Percentiles rank a stretch among this genome's conserved stretches.
Evolutionary conservation across 2,888 invertebrate species (phyloP).

Genomic region (Falcaria lacertinaria): DNA sequence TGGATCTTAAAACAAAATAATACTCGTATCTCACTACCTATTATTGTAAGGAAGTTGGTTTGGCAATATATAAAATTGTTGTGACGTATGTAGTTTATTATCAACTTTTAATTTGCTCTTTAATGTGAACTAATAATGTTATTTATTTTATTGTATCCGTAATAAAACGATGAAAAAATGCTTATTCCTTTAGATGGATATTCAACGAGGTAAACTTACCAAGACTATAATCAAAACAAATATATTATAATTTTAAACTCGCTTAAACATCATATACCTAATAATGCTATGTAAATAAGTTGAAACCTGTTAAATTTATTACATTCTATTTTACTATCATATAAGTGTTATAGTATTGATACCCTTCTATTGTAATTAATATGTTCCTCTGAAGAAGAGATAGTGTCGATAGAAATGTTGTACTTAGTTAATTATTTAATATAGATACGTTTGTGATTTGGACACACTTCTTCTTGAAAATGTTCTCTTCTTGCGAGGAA

Average conservation of each 20-base stretch:
- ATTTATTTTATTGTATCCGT: no score
- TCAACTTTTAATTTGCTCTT: no score
- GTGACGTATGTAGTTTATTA: conserved; percentile 19
- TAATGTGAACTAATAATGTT: no score
- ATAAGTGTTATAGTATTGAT: conserved; percentile 75
- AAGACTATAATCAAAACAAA: conserved; percentile 5
- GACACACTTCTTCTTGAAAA: conserved; percentile 9
- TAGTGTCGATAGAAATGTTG: conserved; percentile 14
- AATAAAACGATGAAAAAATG: no score
- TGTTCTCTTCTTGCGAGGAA: conserved; percentile 50
- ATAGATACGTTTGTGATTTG: conserved; percentile 3
- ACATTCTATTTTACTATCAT: conserved; percentile 77
- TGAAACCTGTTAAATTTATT: conserved; percentile 76
- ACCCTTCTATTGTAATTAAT: conserved; percentile 62
- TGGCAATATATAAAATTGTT: conserved; percentile 29
- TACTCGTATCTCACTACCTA: conserved; percentile 30
- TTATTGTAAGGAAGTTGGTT: conserved; percentile 23
- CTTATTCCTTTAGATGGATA: no score
- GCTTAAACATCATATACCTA: conserved; percentile 19
- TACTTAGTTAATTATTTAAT: conserved; percentile 8
- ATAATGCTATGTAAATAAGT: conserved; percentile 74
- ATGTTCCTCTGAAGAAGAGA: conserved; percentile 53
- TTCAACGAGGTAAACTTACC: no score
- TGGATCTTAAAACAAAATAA: no score
- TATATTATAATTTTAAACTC: conserved; percentile 14